Base-by-base conservation (phyloP, 2,113 vertebrate genomes). In the Halichoeres trimaculatus region DNA sequence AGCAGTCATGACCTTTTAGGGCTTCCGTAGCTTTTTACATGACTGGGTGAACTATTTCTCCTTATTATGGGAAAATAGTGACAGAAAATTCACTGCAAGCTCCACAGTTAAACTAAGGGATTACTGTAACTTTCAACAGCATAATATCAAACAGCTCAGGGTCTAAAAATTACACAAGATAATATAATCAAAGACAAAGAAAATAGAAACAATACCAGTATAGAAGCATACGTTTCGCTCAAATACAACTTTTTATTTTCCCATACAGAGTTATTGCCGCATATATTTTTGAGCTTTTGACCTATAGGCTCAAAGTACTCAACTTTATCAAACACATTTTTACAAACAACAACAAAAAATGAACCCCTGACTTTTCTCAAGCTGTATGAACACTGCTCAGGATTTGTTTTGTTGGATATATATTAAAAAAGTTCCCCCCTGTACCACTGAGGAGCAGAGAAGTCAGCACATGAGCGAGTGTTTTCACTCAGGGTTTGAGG, bases 401-500 rank as follows among this genome's bases (percentile, higher is more conserved):
- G 36, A 24, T 16, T 17, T 35, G 9, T 30, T 10, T 38, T 60
- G 50, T 19, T 10, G 2, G 23, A 36, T 38, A 16, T 19, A 30
- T 3, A 11, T 67, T 50, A 50, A 3, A 48, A 0, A 48, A 23
- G n/a, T 61, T 36, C 10, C 35, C 59, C 7, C 35, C 19, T 54
- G 20, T 5, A 35, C 35, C 0, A 17, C 40, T 40, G 23, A 53
- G 30, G 47, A 50, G 55, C 26, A 38, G 68, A 53, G 20, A 68
- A 36, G 22, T 59, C 70, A 8, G 35, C 1, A n/a, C 11, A 58
- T 30, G 70, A 55, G 55, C 43, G 52, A 64, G 58, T 70, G 50
- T 76, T 84, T 86, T 47, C 8, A 1, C 41, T 70, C 41, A 34
- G 34, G 52, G 71, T 78, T 53, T 1, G 24, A 80, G 17, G 41